phyloP scores from a whole-genome alignment of 2,888 invertebrate genomes.

The Agrotis puta region DNA sequence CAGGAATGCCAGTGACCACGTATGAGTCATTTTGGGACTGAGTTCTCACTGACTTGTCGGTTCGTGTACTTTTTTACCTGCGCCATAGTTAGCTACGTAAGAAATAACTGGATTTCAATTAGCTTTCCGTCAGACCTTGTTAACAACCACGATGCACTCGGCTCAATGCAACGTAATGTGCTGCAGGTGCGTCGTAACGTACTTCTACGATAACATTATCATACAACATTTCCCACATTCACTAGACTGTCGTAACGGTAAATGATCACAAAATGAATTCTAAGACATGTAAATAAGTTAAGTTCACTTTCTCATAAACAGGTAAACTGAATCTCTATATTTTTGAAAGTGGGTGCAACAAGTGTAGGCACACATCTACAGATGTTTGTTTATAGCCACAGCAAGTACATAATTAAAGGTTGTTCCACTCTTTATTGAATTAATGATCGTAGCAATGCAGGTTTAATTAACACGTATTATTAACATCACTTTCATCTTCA shows the following conservation, averaged over 20 bases:
- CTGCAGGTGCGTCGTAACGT: constrained; percentile 89
- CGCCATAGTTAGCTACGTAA: constrained; percentile 75
- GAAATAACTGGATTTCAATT: constrained; percentile 78
- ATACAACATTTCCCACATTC: constrained; percentile 81
- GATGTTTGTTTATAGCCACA: constrained; percentile 77
- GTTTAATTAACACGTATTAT: constrained; percentile 27
- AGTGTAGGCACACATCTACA: constrained; percentile 77
- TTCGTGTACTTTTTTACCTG: constrained; percentile 79
- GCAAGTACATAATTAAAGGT: constrained; percentile 66
- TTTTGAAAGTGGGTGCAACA: constrained; percentile 88
- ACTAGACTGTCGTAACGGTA: constrained; percentile 83
- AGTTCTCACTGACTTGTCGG: constrained; percentile 76
- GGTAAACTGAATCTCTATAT: constrained; percentile 76
- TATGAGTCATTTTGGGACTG: constrained; percentile 88
- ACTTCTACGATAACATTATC: constrained; percentile 77
- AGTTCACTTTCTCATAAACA: constrained; percentile 85
- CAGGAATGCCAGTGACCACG: constrained; percentile 79
- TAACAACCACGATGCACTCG: constrained; percentile 76
- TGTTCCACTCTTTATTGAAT: constrained; percentile 70
- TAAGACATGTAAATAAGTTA: constrained; percentile 76
- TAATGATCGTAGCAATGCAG: constrained; percentile 52
- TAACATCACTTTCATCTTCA: background rate
- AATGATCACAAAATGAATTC: constrained; percentile 77
- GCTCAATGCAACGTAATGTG: constrained; percentile 77
- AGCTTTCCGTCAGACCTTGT: constrained; percentile 74